Conservation (phyloP, 2,888 invertebrate species). For the Callyntrura sp. region DNA sequence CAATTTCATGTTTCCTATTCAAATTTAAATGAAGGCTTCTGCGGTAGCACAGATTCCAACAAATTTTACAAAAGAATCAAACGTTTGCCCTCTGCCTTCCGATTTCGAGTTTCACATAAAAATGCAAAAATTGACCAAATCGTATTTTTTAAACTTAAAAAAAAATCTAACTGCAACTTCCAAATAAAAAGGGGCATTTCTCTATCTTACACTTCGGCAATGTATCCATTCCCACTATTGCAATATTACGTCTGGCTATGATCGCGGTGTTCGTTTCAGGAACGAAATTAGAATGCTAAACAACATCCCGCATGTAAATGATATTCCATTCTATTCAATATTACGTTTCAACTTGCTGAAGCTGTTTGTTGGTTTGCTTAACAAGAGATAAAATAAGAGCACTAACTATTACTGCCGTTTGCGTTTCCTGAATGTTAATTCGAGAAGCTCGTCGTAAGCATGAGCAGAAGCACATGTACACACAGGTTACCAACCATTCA, state of each 20-base stretch:
- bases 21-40: slow-evolving; percentile 46
- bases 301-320: slow-evolving; percentile 9
- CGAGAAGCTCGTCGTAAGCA: neutral
- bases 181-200: no score
- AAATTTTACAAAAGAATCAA: neutral
- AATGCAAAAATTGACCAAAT: slow-evolving; percentile 2
- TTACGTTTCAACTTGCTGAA: neutral
- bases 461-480: neutral
- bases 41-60: slow-evolving; percentile 33
- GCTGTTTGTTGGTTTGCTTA: slow-evolving; percentile 40
- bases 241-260: neutral
- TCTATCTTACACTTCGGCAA: no score
- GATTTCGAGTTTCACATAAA: slow-evolving; percentile 45
- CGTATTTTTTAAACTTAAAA: neutral
- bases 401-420: neutral
- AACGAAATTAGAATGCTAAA: slow-evolving; percentile 56
- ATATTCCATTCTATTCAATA: slow-evolving; percentile 33
- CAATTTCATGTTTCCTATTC: neutral
- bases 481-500: no score
- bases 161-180: no score
- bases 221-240: neutral
- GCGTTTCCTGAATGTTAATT: slow-evolving; percentile 36
- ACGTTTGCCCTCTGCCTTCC: slow-evolving; percentile 58
- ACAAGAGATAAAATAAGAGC: slow-evolving; percentile 54
- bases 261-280: slow-evolving; percentile 14